phyloP scores from a whole-genome alignment of 2,888 invertebrate genomes.

The Rhorus exstirpatorius region DNA sequence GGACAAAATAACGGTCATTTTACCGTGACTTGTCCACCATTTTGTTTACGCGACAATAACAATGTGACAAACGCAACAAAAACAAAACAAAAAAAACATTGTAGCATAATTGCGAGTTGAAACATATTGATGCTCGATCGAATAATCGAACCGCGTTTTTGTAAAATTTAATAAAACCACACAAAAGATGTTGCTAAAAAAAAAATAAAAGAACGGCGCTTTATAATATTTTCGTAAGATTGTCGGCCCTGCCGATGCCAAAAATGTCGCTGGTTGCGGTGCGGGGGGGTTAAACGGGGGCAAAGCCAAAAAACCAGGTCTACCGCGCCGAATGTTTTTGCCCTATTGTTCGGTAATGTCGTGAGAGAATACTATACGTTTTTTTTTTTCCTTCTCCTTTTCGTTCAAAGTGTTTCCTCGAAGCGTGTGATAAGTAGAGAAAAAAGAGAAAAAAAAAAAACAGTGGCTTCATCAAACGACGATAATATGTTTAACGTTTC shows the following conservation, averaged over 20 bases:
- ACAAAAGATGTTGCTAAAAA: neutral
- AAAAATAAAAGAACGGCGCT: neutral
- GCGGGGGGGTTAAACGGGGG: constrained; percentile 67
- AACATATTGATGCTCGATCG: neutral
- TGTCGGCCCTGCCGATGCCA: constrained; percentile 35
- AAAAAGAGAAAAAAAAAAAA: constrained; percentile 46
- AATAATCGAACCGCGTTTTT: too few species aligned
- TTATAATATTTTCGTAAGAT: neutral
- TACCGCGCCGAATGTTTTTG: constrained; percentile 81
- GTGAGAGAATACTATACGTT: constrained; percentile 54
- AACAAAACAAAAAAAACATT: neutral
- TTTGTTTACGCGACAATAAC: constrained; percentile 17
- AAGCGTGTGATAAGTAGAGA: neutral
- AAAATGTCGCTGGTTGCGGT: constrained; percentile 15
- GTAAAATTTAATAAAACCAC: too few species aligned
- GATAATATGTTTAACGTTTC: constrained; percentile 73
- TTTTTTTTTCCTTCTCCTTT: constrained; percentile 37
- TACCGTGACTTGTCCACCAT: neutral
- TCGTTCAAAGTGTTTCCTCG: constrained; percentile 68
- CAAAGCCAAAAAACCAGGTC: constrained; percentile 74
- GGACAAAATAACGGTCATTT: neutral
- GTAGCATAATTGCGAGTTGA: constrained; percentile 36
- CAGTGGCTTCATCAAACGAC: constrained; percentile 36
- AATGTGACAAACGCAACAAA: constrained; percentile 24
- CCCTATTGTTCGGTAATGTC: constrained; percentile 78